Conservation (phyloP, 2,797 vertebrate species). For the Clamator glandarius region DNA sequence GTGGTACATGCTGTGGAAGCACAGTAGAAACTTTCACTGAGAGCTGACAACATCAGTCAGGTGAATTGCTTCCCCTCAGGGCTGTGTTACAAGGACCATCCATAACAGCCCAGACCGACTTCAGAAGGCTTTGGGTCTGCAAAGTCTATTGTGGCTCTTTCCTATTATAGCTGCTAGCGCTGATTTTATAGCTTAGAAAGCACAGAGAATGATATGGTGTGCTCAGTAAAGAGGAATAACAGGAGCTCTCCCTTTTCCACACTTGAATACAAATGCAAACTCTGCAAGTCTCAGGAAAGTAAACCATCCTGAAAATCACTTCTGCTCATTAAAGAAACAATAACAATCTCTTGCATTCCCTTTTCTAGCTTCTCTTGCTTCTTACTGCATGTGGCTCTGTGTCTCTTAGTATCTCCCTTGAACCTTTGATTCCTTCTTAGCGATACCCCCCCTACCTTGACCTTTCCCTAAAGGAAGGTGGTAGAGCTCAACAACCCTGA, state of each 20-base stretch:
- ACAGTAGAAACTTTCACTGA: neutral
- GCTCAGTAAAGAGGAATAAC: neutral
- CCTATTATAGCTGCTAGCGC: conserved; percentile 11
- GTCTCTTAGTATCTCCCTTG: neutral
- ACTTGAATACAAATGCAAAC: neutral
- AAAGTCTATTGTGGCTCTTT: neutral
- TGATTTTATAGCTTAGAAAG: conserved; percentile 31
- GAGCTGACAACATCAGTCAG: neutral
- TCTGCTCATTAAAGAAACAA: conserved; percentile 3
- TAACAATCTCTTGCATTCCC: neutral
- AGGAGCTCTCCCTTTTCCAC: neutral
- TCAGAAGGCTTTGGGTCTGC: neutral
- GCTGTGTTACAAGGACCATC: conserved; percentile 1
- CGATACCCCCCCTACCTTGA: neutral
- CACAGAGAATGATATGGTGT: neutral
- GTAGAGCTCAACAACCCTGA: neutral
- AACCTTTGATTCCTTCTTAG: neutral
- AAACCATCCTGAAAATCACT: neutral
- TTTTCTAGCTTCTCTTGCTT: neutral
- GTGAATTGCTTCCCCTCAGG: neutral
- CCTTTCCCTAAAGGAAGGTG: neutral
- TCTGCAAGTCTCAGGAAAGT: neutral
- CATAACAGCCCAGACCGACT: neutral
- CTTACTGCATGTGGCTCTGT: neutral
- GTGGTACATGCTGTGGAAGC: neutral